phyloP scores from a whole-genome alignment of 1,140 invertebrate species.

The Chrysomallon squamiferum region DNA sequence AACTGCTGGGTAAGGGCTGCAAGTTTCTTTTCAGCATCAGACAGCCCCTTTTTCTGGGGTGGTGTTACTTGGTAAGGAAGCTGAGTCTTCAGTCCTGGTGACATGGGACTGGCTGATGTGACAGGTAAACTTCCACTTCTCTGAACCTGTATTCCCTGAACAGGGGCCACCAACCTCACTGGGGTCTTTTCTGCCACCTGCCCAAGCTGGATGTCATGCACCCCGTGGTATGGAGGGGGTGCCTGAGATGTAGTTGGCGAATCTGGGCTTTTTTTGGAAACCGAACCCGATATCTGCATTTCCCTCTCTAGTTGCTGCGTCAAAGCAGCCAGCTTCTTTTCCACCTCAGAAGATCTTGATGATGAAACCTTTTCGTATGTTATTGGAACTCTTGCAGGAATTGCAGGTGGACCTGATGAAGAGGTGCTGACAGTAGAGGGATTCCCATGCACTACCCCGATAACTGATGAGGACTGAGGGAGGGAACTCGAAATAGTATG shows the following conservation, averaged over 20 bases:
- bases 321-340: conserved; percentile 62
- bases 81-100: conserved; percentile 65
- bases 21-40: conserved; percentile 64
- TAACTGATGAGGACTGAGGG: background rate
- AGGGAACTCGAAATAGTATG: conserved; percentile 3
- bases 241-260: conserved; percentile 29
- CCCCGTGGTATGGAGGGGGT: conserved; percentile 61
- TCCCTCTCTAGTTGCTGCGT: conserved; percentile 63
- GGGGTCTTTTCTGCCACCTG: conserved; percentile 4
- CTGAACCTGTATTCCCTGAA: conserved; percentile 29
- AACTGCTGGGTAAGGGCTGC: conserved; percentile 64
- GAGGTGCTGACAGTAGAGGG: background rate
- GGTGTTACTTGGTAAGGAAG: conserved; percentile 90
- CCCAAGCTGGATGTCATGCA: conserved; percentile 54
- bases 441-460: background rate
- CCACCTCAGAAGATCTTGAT: conserved; percentile 56
- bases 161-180: conserved; percentile 28
- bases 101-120: conserved; percentile 11
- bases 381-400: conserved; percentile 67
- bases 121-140: background rate
- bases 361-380: conserved; percentile 84
- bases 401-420: conserved; percentile 33
- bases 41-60: conserved; percentile 54
- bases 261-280: conserved; percentile 28
- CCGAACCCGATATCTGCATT: conserved; percentile 35